Conservation (phyloP, 92 coral and sea anemone species). For the Metridium senile region DNA sequence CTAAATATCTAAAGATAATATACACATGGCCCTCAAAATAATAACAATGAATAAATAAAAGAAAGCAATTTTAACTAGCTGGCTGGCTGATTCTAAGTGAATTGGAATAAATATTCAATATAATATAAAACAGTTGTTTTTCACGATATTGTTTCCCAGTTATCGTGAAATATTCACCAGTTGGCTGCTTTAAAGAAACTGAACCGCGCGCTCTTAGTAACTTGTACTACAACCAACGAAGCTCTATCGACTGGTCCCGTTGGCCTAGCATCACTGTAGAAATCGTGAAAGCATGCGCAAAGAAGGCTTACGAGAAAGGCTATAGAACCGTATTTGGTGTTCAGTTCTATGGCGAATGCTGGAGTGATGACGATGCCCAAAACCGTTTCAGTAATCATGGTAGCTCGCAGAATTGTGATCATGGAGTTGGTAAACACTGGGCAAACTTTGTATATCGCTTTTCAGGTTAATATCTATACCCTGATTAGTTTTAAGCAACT, state of each 20-base stretch:
- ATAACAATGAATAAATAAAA: too few species aligned
- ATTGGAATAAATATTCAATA: too few species aligned
- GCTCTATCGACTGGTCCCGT: constrained; percentile 18
- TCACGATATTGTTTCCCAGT: too few species aligned
- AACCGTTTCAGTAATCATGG: constrained; percentile 9
- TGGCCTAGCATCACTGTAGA: constrained; percentile 21
- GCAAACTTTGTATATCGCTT: constrained; percentile 25
- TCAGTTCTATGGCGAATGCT: constrained; percentile 42
- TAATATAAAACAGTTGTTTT: too few species aligned
- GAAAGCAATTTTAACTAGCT: too few species aligned
- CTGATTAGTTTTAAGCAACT: background rate
- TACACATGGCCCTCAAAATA: too few species aligned
- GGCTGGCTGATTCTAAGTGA: too few species aligned
- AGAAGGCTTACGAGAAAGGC: constrained; percentile 25
- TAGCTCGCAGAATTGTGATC: constrained; percentile 1
- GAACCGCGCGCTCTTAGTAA: constrained; percentile 32
- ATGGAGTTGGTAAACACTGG: constrained; percentile 29
- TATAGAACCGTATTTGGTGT: constrained; percentile 14
- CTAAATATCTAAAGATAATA: too few species aligned
- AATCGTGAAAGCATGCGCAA: constrained; percentile 21
- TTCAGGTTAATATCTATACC: constrained; percentile 9
- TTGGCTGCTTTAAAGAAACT: too few species aligned
- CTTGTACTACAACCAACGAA: constrained; percentile 27
- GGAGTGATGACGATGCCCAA: constrained; percentile 39
- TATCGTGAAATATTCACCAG: too few species aligned